phyloP scores from a whole-genome alignment of 2,888 invertebrate species.

The Ceramica pisi region DNA sequence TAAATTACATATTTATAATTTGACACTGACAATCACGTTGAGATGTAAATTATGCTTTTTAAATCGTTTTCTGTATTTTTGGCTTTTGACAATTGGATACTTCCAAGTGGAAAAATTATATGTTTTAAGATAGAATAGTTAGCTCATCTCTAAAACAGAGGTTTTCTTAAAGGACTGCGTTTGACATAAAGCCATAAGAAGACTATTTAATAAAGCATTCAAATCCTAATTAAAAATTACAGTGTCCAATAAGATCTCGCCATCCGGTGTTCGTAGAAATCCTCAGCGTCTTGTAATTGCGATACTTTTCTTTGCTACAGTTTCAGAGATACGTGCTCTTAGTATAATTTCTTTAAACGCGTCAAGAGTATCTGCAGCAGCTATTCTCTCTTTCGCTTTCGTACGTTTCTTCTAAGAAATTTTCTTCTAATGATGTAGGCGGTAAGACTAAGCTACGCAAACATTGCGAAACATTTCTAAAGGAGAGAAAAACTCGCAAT shows the following conservation, averaged over 20 bases:
- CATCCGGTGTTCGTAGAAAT: conserved; percentile 19
- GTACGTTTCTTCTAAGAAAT: conserved; percentile 12
- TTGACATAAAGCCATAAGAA: not conserved
- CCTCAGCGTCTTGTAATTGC: conserved; percentile 17
- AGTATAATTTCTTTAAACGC: conserved; percentile 21
- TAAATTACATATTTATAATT: conserved; percentile 47
- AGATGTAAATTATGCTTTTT: conserved; percentile 34
- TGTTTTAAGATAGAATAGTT: not conserved
- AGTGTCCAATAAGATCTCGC: not conserved
- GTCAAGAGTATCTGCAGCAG: conserved; percentile 32
- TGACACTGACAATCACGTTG: conserved; percentile 43
- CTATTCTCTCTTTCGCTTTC: conserved; percentile 26
- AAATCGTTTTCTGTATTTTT: conserved; percentile 34
- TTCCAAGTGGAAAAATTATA: not conserved
- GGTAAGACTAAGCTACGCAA: conserved; percentile 19
- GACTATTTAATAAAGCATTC: not conserved
- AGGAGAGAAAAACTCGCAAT: conserved; percentile 30
- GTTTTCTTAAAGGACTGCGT: not conserved
- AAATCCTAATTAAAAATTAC: not conserved
- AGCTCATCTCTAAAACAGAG: not conserved
- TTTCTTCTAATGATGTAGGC: conserved; percentile 28
- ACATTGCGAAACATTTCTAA: conserved; percentile 32
- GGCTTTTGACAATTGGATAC: not conserved
- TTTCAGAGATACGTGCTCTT: conserved; percentile 10
- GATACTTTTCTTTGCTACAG: conserved; percentile 7